phyloP scores from a whole-genome alignment of 2,888 invertebrate species.

The Smittia aterrima region DNA sequence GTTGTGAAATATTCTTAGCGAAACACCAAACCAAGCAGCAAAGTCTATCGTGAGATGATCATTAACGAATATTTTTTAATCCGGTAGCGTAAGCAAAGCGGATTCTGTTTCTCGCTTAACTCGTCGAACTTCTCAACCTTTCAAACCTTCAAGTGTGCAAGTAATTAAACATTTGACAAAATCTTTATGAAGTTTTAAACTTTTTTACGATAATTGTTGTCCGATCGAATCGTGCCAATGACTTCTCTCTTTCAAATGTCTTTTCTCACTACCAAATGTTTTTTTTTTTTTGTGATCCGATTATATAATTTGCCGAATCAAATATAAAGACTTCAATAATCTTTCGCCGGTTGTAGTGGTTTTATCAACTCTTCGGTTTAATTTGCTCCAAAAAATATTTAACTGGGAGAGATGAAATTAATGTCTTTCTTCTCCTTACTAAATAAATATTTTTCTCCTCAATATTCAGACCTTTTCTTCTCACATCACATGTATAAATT shows the following conservation, averaged over 20 bases:
- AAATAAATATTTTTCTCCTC: neutral
- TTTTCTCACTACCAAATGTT: neutral
- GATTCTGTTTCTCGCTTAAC: too few relatives aligned
- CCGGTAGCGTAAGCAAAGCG: too few relatives aligned
- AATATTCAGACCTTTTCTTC: slow-evolving; percentile 16
- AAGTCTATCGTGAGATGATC: too few relatives aligned
- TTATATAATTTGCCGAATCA: slow-evolving; percentile 35
- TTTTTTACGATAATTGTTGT: too few relatives aligned
- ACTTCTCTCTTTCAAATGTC: slow-evolving; percentile 25
- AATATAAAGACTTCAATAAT: slow-evolving; percentile 21
- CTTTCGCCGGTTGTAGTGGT: slow-evolving; percentile 32
- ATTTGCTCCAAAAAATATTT: slow-evolving; percentile 15
- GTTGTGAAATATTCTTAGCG: too few relatives aligned
- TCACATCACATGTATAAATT: slow-evolving; percentile 25
- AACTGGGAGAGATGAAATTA: neutral
- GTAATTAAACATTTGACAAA: too few relatives aligned
- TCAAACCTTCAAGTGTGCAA: too few relatives aligned
- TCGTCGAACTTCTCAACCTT: too few relatives aligned
- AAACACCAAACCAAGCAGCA: too few relatives aligned
- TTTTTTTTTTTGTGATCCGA: neutral
- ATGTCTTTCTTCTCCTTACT: slow-evolving; percentile 23
- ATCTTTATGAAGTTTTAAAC: too few relatives aligned
- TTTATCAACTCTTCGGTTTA: neutral
- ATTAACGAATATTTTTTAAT: too few relatives aligned
- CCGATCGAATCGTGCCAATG: neutral